Evolutionary conservation across 1,140 invertebrate species (phyloP).

Genomic region (Holotrichia oblita): DNA sequence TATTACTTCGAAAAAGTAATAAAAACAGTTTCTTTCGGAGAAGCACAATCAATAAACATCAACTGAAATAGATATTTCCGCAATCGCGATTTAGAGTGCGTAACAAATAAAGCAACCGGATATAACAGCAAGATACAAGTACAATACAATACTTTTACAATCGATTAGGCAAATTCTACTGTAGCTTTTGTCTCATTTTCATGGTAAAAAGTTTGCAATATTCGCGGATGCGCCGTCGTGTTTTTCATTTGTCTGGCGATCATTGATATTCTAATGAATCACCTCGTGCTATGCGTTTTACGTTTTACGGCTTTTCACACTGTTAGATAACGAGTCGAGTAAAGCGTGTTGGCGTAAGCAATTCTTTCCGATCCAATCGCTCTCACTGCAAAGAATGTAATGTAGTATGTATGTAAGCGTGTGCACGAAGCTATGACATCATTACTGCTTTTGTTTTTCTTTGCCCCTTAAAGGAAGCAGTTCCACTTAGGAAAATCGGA

Average conservation of each 20-base stretch:
- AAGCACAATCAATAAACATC: neutral
- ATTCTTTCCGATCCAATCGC: conserved; percentile 15
- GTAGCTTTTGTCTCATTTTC: neutral
- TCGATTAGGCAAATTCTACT: neutral
- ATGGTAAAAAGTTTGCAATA: neutral
- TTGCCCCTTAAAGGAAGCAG: neutral
- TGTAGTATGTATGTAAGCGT: neutral
- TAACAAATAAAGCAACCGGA: conserved; percentile 21
- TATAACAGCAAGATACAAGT: neutral
- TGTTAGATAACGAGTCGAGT: conserved; percentile 28
- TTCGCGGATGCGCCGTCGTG: neutral
- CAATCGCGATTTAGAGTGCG: neutral
- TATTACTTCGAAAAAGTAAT: too few species aligned
- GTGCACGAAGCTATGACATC: neutral
- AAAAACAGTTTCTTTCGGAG: too few species aligned
- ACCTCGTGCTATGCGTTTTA: neutral
- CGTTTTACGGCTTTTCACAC: conserved; percentile 15
- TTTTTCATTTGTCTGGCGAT: neutral
- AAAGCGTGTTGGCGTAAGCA: conserved; percentile 29
- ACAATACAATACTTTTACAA: neutral
- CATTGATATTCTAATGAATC: conserved; percentile 29
- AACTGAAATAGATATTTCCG: neutral
- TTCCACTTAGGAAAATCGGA: conserved; percentile 5
- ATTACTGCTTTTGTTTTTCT: conserved; percentile 18
- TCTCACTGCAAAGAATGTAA: neutral